These are phyloP conservation scores for Leucophenga montana DNA, from an alignment of 2,888 invertebrate species.

Conservation along the genomic window DNA sequence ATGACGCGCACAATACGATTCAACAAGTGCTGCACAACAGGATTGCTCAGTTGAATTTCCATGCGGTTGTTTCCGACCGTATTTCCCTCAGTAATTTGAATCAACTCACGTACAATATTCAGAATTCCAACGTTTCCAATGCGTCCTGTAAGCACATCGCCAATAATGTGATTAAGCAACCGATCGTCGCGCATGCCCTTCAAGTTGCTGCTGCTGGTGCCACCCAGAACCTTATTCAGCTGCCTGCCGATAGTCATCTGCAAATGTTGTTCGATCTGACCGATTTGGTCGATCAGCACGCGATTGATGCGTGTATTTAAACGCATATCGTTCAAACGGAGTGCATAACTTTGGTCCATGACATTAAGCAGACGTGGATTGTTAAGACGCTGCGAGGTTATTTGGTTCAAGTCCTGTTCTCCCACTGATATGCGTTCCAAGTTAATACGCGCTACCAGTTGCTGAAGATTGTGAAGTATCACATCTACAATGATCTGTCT, in stretches of 20 bases:
- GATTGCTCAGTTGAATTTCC: constrained; percentile 79
- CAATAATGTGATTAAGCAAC: constrained; percentile 49
- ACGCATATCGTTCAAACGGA: constrained; percentile 53
- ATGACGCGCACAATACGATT: constrained; percentile 73
- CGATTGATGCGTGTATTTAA: constrained; percentile 46
- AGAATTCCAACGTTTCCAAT: constrained; percentile 49
- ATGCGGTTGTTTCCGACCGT: constrained; percentile 57
- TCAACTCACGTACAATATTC: constrained; percentile 49
- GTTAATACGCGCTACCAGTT: constrained; percentile 81
- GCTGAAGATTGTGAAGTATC: constrained; percentile 79
- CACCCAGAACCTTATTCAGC: constrained; percentile 27
- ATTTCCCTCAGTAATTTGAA: constrained; percentile 33
- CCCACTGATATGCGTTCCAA: constrained; percentile 82
- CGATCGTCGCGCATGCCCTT: constrained; percentile 25
- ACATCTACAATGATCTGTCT: constrained; percentile 46
- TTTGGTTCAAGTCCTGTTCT: constrained; percentile 71
- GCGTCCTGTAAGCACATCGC: constrained; percentile 52
- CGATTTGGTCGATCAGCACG: constrained; percentile 44
- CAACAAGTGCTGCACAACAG: constrained; percentile 62
- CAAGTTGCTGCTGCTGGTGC: neutral
- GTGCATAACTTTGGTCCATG: constrained; percentile 39
- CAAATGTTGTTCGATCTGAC: constrained; percentile 47
- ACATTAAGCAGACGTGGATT: constrained; percentile 72
- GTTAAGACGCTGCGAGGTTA: constrained; percentile 75
- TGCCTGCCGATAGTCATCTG: constrained; percentile 37